Evolutionary conservation across 2,888 invertebrate species (phyloP).

Genomic region (Theretra japonica): DNA sequence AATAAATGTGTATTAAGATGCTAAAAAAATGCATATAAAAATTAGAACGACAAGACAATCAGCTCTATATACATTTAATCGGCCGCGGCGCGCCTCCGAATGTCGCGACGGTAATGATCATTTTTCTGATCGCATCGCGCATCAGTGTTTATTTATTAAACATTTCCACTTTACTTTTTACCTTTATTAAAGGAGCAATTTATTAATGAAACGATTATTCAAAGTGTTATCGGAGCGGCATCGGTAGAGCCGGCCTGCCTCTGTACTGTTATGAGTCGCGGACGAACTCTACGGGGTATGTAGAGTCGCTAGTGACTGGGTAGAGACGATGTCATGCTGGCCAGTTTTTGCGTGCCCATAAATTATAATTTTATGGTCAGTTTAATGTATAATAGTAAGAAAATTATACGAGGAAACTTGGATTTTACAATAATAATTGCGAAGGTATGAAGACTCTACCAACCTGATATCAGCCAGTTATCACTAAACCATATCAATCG

Average conservation of each 20-base stretch:
- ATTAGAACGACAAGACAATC: no score
- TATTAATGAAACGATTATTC: constrained; percentile 81
- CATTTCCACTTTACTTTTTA: constrained; percentile 61
- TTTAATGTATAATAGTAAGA: no score
- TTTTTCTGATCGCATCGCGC: constrained; percentile 69
- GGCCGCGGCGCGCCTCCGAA: constrained; percentile 45
- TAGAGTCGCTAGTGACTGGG: not conserved
- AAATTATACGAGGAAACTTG: no score
- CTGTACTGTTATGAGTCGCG: constrained; percentile 35
- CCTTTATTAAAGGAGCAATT: constrained; percentile 75
- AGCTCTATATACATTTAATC: constrained; percentile 42
- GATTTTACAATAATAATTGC: no score
- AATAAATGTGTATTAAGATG: no score
- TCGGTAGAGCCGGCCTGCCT: constrained; percentile 43
- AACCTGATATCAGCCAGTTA: no score
- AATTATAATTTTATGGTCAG: not conserved
- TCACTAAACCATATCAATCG: no score
- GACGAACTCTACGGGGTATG: constrained; percentile 10
- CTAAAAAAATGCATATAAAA: no score
- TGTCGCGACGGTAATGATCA: constrained; percentile 67
- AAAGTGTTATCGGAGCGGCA: constrained; percentile 66
- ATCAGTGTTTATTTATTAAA: constrained; percentile 63
- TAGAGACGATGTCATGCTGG: not conserved
- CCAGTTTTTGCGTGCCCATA: not conserved
- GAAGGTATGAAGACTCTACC: no score